Evolutionary conservation across 2,797 vertebrate species (phyloP).

Genomic region (Antennarius maculatus): DNA sequence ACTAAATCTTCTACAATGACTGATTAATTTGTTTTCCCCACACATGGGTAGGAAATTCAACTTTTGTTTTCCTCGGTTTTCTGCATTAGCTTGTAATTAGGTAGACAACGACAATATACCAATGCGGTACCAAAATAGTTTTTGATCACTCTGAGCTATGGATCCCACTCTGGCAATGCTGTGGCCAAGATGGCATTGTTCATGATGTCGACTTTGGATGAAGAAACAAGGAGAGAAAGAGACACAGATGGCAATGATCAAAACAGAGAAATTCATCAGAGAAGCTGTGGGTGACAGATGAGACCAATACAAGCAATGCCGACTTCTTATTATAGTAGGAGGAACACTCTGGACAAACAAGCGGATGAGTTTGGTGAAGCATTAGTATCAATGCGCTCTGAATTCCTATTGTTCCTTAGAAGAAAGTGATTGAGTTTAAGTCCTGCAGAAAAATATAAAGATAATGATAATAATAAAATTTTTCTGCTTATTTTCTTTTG

Average conservation of each 20-base stretch:
- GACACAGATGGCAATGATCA: constrained; percentile 75
- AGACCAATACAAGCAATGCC: constrained; percentile 61
- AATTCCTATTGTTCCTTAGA: constrained; percentile 47
- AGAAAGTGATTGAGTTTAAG: constrained; percentile 39
- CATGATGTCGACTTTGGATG: constrained; percentile 50
- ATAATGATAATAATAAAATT: constrained; percentile 37
- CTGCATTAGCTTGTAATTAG: constrained; percentile 5
- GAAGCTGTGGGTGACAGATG: constrained; percentile 74
- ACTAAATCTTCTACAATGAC: constrained; percentile 13
- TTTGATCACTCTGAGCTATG: constrained; percentile 27
- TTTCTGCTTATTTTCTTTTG: constrained; percentile 25
- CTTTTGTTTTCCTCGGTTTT: not conserved
- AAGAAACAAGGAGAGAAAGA: constrained; percentile 49
- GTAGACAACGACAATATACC: constrained; percentile 17
- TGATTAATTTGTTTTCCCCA: not conserved
- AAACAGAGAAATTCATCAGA: constrained; percentile 74
- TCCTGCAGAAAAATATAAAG: constrained; percentile 42
- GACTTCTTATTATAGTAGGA: constrained; percentile 65
- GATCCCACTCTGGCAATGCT: constrained; percentile 43
- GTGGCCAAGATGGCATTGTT: constrained; percentile 55
- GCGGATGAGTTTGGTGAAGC: constrained; percentile 60
- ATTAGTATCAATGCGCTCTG: constrained; percentile 42
- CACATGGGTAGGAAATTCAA: constrained; percentile 11
- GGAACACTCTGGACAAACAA: constrained; percentile 65
- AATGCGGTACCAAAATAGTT: constrained; percentile 23